Percentiles rank a stretch among this genome's conserved stretches.
phyloP scores from a whole-genome alignment of 2,113 vertebrate species.

The Corydoras sp. region DNA sequence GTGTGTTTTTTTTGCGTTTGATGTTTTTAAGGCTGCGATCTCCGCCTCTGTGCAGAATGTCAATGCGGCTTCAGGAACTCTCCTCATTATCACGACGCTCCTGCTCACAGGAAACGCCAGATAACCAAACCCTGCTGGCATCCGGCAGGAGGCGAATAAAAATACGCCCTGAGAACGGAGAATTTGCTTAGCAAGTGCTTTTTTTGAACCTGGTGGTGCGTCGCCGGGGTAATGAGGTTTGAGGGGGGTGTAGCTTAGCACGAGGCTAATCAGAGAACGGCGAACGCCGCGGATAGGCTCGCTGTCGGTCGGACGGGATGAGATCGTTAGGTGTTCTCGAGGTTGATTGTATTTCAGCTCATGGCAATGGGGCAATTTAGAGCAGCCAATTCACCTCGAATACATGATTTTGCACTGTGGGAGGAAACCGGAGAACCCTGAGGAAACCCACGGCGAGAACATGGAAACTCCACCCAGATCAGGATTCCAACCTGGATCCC shows the following conservation, averaged over 20 bases:
- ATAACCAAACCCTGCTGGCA: slow-evolving; percentile 16
- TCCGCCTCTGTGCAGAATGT: slow-evolving; percentile 32
- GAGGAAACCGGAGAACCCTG: no score
- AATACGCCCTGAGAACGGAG: slow-evolving; percentile 31
- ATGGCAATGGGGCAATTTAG: no score
- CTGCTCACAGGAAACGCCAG: not conserved
- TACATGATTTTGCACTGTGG: no score
- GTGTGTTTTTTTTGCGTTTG: slow-evolving; percentile 23
- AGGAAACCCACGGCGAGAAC: no score
- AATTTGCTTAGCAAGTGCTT: not conserved
- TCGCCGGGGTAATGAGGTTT: slow-evolving; percentile 8
- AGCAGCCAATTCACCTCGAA: no score
- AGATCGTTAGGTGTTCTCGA: not conserved
- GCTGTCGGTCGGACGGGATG: not conserved
- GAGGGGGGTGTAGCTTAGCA: slow-evolving; percentile 8
- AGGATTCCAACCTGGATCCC: no score
- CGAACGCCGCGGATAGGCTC: not conserved
- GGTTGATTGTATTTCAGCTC: not conserved
- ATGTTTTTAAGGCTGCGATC: slow-evolving; percentile 34
- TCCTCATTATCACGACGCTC: slow-evolving; percentile 31
- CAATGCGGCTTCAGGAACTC: slow-evolving; percentile 27
- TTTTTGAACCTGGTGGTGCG: slow-evolving; percentile 1
- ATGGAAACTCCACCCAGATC: no score
- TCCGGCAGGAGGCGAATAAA: slow-evolving; percentile 22
- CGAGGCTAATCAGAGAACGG: not conserved